Evolutionary conservation across 2,888 invertebrate species (phyloP), one percentile per base, ranked within the genome.

Genomic region (Drosophila mulleri): DNA sequence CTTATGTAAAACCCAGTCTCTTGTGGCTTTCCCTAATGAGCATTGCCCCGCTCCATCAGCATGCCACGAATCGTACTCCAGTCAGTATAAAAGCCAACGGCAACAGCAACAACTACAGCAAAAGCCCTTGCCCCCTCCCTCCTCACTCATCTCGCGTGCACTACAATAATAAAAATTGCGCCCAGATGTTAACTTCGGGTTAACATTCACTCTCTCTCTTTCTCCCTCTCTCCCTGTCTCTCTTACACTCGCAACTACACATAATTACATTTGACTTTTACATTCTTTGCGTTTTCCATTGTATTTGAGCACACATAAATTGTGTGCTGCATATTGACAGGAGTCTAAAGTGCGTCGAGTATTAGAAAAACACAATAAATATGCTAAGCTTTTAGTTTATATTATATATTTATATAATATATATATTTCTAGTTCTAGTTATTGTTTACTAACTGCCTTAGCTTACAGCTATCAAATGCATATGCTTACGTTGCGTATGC

Each of bases 21-120:
- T 72, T 72, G 72, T 62, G 76, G 59, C 52, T 66, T 63, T 29
- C 35, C 52, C 63, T 72, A 68, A 72, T 80, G 53, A 72, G 59
- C 72, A 67, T 37, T 71, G 54, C 37, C 39, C 37, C 37, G 58
- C 56, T 47, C 59, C 58, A 68, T 68, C 57, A 85, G 74, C 74
- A 69, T 72, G 70, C 80, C 80, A 77, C 69, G 67, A 18, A 68
- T 81, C 59, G 23, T 41, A 62, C 48, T 54, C 20, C 52, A 52
- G 20, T 20, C 6, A 18, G 50, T 8, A 52, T 18, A 35, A 35
- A 35, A 52, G 35, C 52, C 52, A 58, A 58, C 26, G 16, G 48
- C 39, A 16, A 52, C 54, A 54, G 56, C 52, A 72, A 59, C 47
- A 23, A 47, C 54, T 52, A 59, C 52, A 72, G 56, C 47, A 16